Evolutionary conservation across 2,113 vertebrate genomes (phyloP).

Genomic region (Lipophrys pholis): DNA sequence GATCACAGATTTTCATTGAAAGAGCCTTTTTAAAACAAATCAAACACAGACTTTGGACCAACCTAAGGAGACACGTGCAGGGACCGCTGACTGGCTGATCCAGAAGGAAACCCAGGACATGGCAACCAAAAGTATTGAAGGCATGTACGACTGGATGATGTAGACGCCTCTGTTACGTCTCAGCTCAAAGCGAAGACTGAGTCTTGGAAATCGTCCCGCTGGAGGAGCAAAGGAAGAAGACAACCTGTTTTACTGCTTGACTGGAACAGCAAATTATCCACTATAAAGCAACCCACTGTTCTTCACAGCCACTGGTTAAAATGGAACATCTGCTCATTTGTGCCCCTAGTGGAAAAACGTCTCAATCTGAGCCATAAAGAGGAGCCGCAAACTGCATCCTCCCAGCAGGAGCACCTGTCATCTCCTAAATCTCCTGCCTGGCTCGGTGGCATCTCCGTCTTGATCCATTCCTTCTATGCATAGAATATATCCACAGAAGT

Average conservation of each 20-base stretch:
- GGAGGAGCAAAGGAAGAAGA: constrained; percentile 43
- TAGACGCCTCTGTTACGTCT: constrained; percentile 94
- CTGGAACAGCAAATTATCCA: constrained; percentile 33
- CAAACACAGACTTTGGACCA: constrained; percentile 7
- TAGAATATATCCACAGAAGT: constrained; percentile 50
- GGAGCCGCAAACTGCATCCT: constrained; percentile 18
- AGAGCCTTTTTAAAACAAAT: background rate
- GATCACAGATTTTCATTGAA: no score
- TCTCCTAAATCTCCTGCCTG: constrained; percentile 48
- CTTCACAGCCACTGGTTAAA: background rate
- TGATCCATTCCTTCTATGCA: constrained; percentile 60
- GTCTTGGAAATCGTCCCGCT: constrained; percentile 95
- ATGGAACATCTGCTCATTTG: background rate
- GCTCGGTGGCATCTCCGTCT: constrained; percentile 39
- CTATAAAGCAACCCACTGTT: constrained; percentile 26
- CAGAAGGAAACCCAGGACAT: constrained; percentile 99
- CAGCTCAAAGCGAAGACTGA: constrained; percentile 93
- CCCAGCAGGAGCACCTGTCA: constrained; percentile 28
- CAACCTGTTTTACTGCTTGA: constrained; percentile 16
- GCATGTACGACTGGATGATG: constrained; percentile 99
- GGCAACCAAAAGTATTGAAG: constrained; percentile 93
- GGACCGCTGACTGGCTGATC: constrained; percentile 98
- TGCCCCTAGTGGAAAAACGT: constrained; percentile 26
- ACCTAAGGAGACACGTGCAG: constrained; percentile 96
- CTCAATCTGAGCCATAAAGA: constrained; percentile 10